Percentiles rank a stretch among this genome's conserved stretches.
These are phyloP conservation scores for Hyposoter dolosus DNA, from an alignment of 2,888 invertebrate genomes.

Conservation along the genomic window DNA sequence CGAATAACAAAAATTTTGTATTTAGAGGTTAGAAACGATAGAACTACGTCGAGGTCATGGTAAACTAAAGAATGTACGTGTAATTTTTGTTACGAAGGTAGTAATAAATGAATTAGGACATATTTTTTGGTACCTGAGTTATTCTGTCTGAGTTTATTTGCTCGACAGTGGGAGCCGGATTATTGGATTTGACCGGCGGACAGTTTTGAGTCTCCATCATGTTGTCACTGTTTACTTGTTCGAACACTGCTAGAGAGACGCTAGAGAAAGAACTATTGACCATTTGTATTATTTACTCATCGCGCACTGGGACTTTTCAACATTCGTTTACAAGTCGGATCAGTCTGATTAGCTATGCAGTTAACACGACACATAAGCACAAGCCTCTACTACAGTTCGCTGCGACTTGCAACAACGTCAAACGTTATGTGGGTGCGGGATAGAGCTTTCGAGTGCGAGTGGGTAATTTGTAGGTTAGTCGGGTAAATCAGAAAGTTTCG, in stretches of 20 bases:
- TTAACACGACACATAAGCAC: background rate
- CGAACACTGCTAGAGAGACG: background rate
- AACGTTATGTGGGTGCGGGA: background rate
- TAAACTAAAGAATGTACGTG: background rate
- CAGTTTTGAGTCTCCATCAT: constrained; percentile 78
- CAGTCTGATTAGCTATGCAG: background rate
- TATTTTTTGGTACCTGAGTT: constrained; percentile 89
- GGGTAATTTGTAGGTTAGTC: background rate
- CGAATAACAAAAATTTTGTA: background rate
- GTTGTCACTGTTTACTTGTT: constrained; percentile 14
- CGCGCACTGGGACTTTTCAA: background rate
- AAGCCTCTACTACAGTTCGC: background rate
- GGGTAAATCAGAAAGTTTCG: background rate
- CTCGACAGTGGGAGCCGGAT: constrained; percentile 92
- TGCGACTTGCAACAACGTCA: background rate
- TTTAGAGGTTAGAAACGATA: constrained; percentile 58
- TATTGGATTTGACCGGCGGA: constrained; percentile 80
- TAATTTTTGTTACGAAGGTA: background rate
- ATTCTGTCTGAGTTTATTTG: constrained; percentile 96
- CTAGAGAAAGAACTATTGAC: background rate
- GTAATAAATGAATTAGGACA: constrained; percentile 1
- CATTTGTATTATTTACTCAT: background rate
- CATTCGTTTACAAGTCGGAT: background rate
- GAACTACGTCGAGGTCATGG: background rate
- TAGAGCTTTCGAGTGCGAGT: background rate